Evolutionary conservation across 2,797 vertebrate genomes (phyloP).

Genomic region (Acanthurus lineatus): DNA sequence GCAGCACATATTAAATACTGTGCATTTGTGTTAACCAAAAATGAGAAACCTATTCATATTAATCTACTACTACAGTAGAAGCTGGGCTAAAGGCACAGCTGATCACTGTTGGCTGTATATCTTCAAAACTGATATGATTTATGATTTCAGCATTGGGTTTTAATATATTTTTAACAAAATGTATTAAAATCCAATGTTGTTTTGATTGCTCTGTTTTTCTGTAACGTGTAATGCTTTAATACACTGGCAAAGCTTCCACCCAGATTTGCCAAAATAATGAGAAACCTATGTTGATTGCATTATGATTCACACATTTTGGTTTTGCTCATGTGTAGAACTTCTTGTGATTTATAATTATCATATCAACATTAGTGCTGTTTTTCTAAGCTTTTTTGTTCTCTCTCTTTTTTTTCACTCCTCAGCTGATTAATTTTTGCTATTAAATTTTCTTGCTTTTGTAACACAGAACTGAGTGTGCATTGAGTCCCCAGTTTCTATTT

Average conservation of each 20-base stretch:
- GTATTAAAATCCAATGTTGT: too few relatives aligned
- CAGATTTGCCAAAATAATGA: not conserved
- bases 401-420: not conserved
- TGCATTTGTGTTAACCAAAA: too few relatives aligned
- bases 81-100: too few relatives aligned
- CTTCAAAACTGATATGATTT: conserved; percentile 19
- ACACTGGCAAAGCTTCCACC: not conserved
- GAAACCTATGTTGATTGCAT: not conserved
- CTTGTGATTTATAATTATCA: not conserved
- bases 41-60: too few relatives aligned
- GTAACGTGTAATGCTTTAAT: not conserved
- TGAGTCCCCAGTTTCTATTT: conserved; percentile 33
- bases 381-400: not conserved
- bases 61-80: too few relatives aligned
- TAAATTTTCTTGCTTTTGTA: conserved; percentile 4
- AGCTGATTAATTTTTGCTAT: not conserved
- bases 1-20: too few relatives aligned
- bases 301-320: not conserved
- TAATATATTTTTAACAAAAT: too few relatives aligned
- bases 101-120: not conserved
- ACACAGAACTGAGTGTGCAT: conserved; percentile 20
- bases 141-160: not conserved
- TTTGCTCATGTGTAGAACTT: not conserved
- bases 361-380: not conserved
- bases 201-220: not conserved